Evolutionary conservation across 2,888 invertebrate species (phyloP).

Genomic region (Frankliniella fusca): DNA sequence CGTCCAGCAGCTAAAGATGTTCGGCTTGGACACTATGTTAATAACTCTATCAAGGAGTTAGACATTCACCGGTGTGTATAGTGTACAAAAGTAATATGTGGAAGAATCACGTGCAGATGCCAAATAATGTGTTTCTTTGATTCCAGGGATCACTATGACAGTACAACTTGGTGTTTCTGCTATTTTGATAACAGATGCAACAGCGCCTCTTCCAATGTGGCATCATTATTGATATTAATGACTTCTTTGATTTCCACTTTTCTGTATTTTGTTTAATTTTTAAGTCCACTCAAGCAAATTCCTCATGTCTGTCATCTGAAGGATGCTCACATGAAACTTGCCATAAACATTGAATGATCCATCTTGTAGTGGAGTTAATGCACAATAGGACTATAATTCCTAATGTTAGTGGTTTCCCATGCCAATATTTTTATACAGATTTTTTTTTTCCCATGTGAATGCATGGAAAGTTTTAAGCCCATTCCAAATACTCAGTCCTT

Average conservation of each 20-base stretch:
- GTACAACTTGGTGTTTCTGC: slow-evolving; percentile 84
- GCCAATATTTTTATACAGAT: too few relatives aligned
- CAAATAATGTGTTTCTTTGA: slow-evolving; percentile 21
- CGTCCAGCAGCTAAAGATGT: slow-evolving; percentile 73
- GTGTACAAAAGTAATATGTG: slow-evolving; percentile 28
- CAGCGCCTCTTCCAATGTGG: slow-evolving; percentile 46
- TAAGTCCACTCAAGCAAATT: too few relatives aligned
- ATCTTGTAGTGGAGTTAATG: too few relatives aligned
- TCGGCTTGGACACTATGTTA: slow-evolving; percentile 78
- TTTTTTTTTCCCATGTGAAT: too few relatives aligned
- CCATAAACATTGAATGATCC: too few relatives aligned
- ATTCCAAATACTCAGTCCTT: too few relatives aligned
- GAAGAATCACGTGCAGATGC: slow-evolving; percentile 27
- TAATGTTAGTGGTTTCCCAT: too few relatives aligned
- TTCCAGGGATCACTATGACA: slow-evolving; percentile 72
- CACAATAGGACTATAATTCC: too few relatives aligned
- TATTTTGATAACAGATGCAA: slow-evolving; percentile 89
- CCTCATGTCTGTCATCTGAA: too few relatives aligned
- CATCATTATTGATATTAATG: slow-evolving; percentile 40
- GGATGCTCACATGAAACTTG: too few relatives aligned
- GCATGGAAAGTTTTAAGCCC: too few relatives aligned
- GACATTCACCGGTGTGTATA: slow-evolving; percentile 67
- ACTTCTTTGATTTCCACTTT: not conserved
- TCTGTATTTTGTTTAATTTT: not conserved
- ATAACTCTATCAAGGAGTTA: slow-evolving; percentile 77